These are phyloP conservation scores for Glossophaga mutica DNA, from an alignment of 2,797 vertebrate species.

Conservation along the genomic window DNA sequence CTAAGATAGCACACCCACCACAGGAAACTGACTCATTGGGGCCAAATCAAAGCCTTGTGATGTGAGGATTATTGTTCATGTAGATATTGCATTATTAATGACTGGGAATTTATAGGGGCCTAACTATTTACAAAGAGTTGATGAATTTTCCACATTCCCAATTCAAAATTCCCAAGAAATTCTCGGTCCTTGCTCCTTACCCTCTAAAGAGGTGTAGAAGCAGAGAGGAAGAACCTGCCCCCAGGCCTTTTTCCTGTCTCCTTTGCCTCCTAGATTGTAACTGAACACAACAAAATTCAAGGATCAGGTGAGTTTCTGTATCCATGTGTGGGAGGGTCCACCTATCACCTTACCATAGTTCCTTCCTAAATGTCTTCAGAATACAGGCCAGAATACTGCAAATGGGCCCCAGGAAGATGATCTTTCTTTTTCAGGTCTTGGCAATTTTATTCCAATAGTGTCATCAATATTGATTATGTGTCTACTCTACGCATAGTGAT, in stretches of 20 bases:
- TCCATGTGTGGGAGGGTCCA: too few species aligned
- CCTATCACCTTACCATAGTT: neutral
- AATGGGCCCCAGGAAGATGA: neutral
- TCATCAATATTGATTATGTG: constrained; percentile 12
- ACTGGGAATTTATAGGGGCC: neutral
- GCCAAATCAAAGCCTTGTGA: neutral
- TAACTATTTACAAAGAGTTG: neutral
- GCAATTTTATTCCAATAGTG: constrained; percentile 7
- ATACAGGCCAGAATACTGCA: neutral
- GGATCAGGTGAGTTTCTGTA: neutral
- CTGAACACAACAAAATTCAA: neutral
- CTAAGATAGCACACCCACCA: neutral
- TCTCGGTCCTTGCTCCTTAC: neutral
- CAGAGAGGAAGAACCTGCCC: neutral
- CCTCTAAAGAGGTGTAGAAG: neutral
- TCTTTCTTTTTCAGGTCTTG: neutral
- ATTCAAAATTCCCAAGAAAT: neutral
- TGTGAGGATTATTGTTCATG: neutral
- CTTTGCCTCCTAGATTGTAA: neutral
- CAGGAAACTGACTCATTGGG: neutral
- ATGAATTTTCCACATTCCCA: neutral
- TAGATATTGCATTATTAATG: neutral
- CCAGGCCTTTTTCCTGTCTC: neutral
- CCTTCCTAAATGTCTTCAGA: neutral
- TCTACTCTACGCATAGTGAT: neutral